Conservation (phyloP, 2,113 vertebrate species). For the human region GRCh38 chr2:26771001-26771500, state of each 20-base stretch:
- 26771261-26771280: background rate
- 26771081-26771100: constrained; percentile 43
- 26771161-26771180: accelerated
- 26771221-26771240: background rate
- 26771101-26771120: background rate
- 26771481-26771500: background rate
- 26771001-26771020: background rate
- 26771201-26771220: background rate
- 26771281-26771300: background rate
- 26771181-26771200: background rate
- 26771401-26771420: background rate
- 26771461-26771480: background rate
- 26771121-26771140: background rate
- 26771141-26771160: background rate
- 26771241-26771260: background rate
- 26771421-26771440: background rate
- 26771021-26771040: constrained; percentile 65
- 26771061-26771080: constrained; percentile 60
- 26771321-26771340: no score
- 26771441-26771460: background rate
- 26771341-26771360: background rate
- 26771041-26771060: constrained; percentile 57
- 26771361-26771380: background rate
- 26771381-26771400: background rate
- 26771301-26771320: background rate